phyloP scores from a whole-genome alignment of 2,888 invertebrate genomes.

The Orgyia antiqua region DNA sequence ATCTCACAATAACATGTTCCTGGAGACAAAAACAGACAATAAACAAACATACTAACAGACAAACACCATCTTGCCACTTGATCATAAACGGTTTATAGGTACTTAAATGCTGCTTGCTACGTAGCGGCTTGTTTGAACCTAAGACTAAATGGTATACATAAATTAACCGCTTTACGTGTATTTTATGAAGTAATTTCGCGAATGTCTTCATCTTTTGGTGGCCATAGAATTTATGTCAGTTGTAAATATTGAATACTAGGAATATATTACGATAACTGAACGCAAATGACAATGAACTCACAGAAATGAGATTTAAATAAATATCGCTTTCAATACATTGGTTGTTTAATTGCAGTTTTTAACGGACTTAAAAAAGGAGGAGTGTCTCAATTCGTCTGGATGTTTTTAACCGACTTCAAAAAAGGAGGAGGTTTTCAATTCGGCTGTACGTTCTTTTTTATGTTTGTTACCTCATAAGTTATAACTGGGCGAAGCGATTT shows the following conservation, averaged over 20 bases:
- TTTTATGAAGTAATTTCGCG: slow-evolving; percentile 25
- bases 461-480: too few species aligned
- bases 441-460: too few species aligned
- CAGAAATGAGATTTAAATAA: not conserved
- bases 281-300: not conserved
- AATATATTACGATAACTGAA: not conserved
- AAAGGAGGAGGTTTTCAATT: too few species aligned
- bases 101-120: slow-evolving; percentile 19
- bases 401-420: too few species aligned
- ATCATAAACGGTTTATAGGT: slow-evolving; percentile 23
- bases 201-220: slow-evolving; percentile 22
- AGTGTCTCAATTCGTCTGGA: too few species aligned
- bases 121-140: slow-evolving; percentile 19
- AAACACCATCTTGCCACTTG: slow-evolving; percentile 6
- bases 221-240: slow-evolving; percentile 5
- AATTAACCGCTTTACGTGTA: slow-evolving; percentile 23
- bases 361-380: too few species aligned
- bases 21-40: slow-evolving; percentile 1
- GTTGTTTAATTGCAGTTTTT: too few species aligned
- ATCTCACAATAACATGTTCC: not conserved
- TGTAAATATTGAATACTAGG: slow-evolving; percentile 6
- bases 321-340: too few species aligned
- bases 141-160: slow-evolving; percentile 22
- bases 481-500: too few species aligned
- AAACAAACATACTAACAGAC: slow-evolving; percentile 10